Evolutionary conservation across 2,797 vertebrate genomes (phyloP).

Genomic region (Catamblyrhynchus diadema): DNA sequence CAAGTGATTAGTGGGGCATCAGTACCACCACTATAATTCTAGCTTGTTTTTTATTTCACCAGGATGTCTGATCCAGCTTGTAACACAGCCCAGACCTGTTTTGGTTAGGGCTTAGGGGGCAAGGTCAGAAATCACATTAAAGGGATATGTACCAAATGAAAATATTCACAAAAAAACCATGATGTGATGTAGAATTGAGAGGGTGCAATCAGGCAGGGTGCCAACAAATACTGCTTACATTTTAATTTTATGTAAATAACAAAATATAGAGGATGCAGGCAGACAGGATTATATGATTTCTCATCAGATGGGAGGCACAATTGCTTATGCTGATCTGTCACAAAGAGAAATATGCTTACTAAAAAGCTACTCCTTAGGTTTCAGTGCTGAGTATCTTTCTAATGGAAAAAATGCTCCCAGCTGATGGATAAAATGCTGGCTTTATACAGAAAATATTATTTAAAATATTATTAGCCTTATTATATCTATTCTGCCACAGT

Average conservation of each 20-base stretch:
- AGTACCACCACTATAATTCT: not conserved
- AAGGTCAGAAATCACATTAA: not conserved
- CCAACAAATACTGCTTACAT: not conserved
- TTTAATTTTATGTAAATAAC: not conserved
- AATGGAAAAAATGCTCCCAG: not conserved
- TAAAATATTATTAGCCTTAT: not conserved
- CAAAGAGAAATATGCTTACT: not conserved
- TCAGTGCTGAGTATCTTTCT: not conserved
- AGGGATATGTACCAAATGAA: not conserved
- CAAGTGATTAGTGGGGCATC: conserved; percentile 23
- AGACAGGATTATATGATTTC: not conserved
- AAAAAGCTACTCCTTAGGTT: not conserved
- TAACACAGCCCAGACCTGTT: not conserved
- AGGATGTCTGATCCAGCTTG: not conserved
- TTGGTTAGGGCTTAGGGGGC: not conserved
- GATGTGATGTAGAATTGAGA: not conserved
- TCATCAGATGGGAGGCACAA: not conserved
- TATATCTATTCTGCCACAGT: not conserved
- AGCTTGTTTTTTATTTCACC: not conserved
- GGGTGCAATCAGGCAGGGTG: not conserved
- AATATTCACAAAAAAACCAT: not conserved
- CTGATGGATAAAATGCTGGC: not conserved
- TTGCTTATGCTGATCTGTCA: not conserved
- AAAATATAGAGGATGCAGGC: not conserved
- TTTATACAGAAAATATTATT: not conserved